These are phyloP conservation scores for Blera fallax DNA, from an alignment of 2,888 invertebrate genomes.

Conservation along the genomic window DNA sequence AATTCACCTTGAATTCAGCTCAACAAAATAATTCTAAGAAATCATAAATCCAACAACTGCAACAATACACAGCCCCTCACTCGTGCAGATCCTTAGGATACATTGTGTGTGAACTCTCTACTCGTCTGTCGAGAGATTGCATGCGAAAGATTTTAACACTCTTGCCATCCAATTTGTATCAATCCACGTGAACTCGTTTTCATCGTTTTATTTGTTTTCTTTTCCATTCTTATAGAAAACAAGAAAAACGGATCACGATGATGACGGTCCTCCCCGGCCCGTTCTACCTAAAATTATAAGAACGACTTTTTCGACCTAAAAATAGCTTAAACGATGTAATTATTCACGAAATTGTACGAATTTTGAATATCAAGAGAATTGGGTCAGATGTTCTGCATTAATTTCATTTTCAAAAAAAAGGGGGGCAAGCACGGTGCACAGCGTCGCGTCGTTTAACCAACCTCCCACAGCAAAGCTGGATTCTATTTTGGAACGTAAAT, in stretches of 20 bases:
- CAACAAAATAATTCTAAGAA: not conserved
- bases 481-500: not conserved
- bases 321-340: constrained; percentile 22
- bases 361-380: constrained; percentile 36
- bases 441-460: not conserved
- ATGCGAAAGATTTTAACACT: not conserved
- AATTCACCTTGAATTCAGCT: not conserved
- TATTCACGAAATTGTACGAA: constrained; percentile 31
- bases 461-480: not conserved
- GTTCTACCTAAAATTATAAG: not conserved
- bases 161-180: not conserved
- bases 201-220: constrained; percentile 11
- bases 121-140: not conserved
- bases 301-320: not conserved
- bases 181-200: constrained; percentile 39
- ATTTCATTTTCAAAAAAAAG: not conserved
- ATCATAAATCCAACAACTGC: not conserved
- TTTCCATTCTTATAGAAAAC: not conserved
- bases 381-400: constrained; percentile 20
- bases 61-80: not conserved
- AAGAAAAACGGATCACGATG: not conserved
- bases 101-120: not conserved
- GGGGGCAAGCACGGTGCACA: not conserved
- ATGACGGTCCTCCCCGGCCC: not conserved
- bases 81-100: not conserved